These are phyloP conservation scores for Ceyx margarethae DNA, from an alignment of 2,113 vertebrate genomes.

Conservation along the genomic window DNA sequence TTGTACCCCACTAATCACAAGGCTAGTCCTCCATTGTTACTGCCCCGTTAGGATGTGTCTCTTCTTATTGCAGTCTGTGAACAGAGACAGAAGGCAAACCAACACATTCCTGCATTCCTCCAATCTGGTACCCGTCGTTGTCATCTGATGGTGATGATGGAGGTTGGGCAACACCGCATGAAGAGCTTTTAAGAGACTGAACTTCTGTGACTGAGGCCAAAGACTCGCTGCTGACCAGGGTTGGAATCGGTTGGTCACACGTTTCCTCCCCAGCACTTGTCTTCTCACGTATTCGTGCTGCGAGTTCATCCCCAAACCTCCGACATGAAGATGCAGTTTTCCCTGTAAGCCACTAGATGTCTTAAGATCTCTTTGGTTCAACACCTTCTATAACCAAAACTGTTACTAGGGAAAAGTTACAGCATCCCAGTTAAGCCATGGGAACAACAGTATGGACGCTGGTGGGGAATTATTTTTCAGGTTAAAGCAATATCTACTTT, in stretches of 20 bases:
- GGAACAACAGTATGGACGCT: neutral
- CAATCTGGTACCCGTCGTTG: neutral
- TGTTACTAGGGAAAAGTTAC: neutral
- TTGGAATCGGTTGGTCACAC: neutral
- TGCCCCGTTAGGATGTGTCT: neutral
- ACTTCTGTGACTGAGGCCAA: neutral
- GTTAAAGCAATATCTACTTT: slow-evolving; percentile 29
- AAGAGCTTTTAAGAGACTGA: neutral
- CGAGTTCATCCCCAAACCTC: neutral
- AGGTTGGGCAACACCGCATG: neutral
- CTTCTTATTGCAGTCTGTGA: neutral
- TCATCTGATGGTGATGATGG: neutral
- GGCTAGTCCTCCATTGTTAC: neutral
- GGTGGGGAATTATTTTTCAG: neutral
- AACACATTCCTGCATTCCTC: neutral
- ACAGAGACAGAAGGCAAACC: accelerated
- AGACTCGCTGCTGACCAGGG: accelerated
- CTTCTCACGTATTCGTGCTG: neutral
- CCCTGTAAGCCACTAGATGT: slow-evolving; percentile 46
- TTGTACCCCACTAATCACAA: neutral
- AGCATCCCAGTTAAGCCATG: neutral
- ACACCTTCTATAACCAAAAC: neutral
- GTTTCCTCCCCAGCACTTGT: neutral
- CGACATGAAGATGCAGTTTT: neutral
- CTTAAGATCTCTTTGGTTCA: slow-evolving; percentile 38